Evolutionary conservation across 2,113 vertebrate genomes (phyloP).

Genomic region (Empidonax traillii): DNA sequence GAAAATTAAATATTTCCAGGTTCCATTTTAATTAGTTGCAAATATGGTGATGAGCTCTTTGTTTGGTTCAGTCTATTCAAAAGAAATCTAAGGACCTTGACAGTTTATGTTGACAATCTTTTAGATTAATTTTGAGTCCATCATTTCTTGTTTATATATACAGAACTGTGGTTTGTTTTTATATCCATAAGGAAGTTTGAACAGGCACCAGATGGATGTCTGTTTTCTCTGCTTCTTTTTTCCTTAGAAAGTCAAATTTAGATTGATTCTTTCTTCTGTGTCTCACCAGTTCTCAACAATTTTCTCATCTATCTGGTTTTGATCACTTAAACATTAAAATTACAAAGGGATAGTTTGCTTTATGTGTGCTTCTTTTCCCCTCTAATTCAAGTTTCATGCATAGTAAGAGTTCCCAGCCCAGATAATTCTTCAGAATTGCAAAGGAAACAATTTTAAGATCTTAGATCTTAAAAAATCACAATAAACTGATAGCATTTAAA

Average conservation of each 20-base stretch:
- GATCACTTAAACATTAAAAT: not conserved
- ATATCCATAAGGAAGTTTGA: not conserved
- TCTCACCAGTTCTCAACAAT: not conserved
- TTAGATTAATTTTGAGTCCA: not conserved
- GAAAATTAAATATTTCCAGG: not conserved
- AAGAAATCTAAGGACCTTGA: not conserved
- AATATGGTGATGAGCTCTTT: not conserved
- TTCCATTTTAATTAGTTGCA: not conserved
- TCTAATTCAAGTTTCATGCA: not conserved
- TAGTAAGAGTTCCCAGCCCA: not conserved
- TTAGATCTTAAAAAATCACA: not conserved
- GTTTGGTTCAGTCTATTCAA: not conserved
- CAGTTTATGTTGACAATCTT: not conserved
- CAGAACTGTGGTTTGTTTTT: not conserved
- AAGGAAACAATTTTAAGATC: not conserved
- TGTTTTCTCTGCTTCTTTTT: not conserved
- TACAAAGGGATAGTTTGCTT: not conserved
- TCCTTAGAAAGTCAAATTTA: not conserved
- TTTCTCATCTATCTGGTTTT: not conserved
- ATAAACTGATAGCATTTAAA: not conserved
- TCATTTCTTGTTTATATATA: not conserved
- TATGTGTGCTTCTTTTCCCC: not conserved
- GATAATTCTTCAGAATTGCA: not conserved
- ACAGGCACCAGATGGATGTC: not conserved
- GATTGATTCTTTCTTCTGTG: not conserved